phyloP scores from a whole-genome alignment of 2,797 vertebrate genomes.

The Parauchenoglanis punctatus region DNA sequence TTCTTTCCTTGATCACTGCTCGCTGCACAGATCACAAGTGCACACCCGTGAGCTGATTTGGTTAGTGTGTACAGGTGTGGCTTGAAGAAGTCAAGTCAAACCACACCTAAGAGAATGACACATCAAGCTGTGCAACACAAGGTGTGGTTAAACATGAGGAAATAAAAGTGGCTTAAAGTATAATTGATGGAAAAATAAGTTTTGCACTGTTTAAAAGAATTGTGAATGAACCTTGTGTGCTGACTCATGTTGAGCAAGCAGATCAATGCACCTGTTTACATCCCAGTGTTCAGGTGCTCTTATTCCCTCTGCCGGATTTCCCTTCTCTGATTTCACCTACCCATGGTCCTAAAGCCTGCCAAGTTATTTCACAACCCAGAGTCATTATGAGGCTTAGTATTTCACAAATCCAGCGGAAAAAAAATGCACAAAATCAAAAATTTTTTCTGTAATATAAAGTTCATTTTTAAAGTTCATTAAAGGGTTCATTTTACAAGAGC shows the following conservation, averaged over 20 bases:
- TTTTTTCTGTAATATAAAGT: not conserved
- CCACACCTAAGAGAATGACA: conserved; percentile 6
- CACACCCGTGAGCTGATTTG: not conserved
- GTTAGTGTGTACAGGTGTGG: conserved; percentile 8
- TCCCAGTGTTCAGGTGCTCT: conserved; percentile 46
- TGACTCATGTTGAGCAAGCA: conserved; percentile 43
- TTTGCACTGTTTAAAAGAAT: not conserved
- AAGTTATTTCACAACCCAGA: not conserved
- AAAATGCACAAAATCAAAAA: not conserved
- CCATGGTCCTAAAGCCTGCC: conserved; percentile 43
- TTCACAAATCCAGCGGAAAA: too few relatives aligned
- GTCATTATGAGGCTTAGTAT: not conserved
- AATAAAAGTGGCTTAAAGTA: conserved; percentile 13
- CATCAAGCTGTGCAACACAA: not conserved
- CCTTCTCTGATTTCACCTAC: conserved; percentile 16
- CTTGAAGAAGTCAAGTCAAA: conserved; percentile 16
- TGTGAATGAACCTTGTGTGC: not conserved
- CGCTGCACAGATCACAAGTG: not conserved
- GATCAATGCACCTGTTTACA: conserved; percentile 57
- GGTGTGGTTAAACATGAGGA: conserved; percentile 6
- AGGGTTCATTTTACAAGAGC: not conserved
- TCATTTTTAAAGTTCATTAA: too few relatives aligned
- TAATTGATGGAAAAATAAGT: conserved; percentile 5
- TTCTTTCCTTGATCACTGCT: not conserved
- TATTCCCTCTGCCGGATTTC: conserved; percentile 35